These are phyloP conservation scores for Chelonoidis abingdonii DNA, from an alignment of 2,113 vertebrate species.

Conservation along the genomic window DNA sequence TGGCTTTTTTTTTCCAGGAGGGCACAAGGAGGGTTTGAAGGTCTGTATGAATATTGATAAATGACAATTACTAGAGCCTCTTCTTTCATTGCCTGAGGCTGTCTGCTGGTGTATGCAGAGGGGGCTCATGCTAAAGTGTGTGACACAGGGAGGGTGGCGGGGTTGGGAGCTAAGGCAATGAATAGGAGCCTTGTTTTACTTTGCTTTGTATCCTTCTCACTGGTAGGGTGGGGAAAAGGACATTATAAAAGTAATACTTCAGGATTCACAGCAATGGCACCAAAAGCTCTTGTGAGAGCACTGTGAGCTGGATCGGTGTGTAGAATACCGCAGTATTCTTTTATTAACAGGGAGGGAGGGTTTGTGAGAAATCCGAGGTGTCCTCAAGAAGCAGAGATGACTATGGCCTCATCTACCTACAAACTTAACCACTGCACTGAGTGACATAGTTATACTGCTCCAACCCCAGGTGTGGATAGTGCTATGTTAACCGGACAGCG, in stretches of 20 bases:
- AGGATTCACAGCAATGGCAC: not conserved
- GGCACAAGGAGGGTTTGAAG: conserved; percentile 42
- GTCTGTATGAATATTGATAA: conserved; percentile 78
- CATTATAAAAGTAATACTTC: not conserved
- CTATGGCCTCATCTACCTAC: not conserved
- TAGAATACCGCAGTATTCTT: not conserved
- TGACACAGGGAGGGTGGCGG: not conserved
- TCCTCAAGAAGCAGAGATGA: not conserved
- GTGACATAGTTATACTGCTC: not conserved
- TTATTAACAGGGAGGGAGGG: not conserved
- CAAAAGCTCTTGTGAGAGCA: not conserved
- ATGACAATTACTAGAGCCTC: conserved; percentile 58
- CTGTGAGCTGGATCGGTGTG: not conserved
- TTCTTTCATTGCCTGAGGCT: conserved; percentile 52
- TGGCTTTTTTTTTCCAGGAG: not conserved
- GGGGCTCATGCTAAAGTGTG: not conserved
- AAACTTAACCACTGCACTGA: not conserved
- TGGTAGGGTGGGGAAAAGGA: not conserved
- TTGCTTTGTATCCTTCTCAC: not conserved
- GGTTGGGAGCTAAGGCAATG: not conserved
- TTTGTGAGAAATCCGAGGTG: not conserved
- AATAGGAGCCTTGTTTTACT: conserved; percentile 42
- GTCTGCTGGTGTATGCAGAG: not conserved
- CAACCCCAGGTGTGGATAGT: not conserved
- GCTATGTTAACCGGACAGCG: not conserved